A percentile compares a stretch with the other conserved stretches of the same genome.
Evolutionary conservation across 2,797 vertebrate genomes (phyloP).

Genomic region (Siniperca scherzeri): DNA sequence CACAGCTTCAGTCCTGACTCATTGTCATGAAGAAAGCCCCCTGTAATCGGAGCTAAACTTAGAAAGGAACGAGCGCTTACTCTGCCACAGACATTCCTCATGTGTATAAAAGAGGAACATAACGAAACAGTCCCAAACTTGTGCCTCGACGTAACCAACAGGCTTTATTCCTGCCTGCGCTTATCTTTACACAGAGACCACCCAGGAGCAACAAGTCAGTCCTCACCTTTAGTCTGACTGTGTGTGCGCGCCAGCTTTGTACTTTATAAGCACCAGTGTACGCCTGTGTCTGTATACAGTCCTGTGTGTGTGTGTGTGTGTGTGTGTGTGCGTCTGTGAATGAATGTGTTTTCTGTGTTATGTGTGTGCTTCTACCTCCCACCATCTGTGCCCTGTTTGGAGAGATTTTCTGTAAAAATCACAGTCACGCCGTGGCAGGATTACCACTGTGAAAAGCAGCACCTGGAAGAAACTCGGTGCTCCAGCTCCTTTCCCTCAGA

Average conservation of each 20-base stretch:
- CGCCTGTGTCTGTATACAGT: constrained; percentile 43
- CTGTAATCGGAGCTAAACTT: constrained; percentile 71
- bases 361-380: constrained; percentile 70
- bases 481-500: constrained; percentile 74
- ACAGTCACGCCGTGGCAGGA: constrained; percentile 80
- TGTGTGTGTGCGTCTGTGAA: constrained; percentile 32
- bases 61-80: constrained; percentile 46
- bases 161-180: constrained; percentile 65
- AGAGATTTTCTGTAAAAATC: constrained; percentile 82
- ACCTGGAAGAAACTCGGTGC: constrained; percentile 80
- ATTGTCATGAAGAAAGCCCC: constrained; percentile 72
- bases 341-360: constrained; percentile 52
- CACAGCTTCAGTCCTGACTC: constrained; percentile 62
- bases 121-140: constrained; percentile 66
- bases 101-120: constrained; percentile 57
- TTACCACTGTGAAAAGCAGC: constrained; percentile 82
- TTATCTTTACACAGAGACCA: constrained; percentile 81
- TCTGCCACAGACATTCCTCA: constrained; percentile 65
- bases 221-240: constrained; percentile 76
- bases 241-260: constrained; percentile 47
- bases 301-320: constrained; percentile 40
- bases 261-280: constrained; percentile 52
- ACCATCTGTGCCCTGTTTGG: constrained; percentile 82
- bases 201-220: constrained; percentile 79
- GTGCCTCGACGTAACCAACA: constrained; percentile 54